Evolutionary conservation across 2,113 vertebrate genomes (phyloP).

Genomic region (Poeciliopsis occidentalis): DNA sequence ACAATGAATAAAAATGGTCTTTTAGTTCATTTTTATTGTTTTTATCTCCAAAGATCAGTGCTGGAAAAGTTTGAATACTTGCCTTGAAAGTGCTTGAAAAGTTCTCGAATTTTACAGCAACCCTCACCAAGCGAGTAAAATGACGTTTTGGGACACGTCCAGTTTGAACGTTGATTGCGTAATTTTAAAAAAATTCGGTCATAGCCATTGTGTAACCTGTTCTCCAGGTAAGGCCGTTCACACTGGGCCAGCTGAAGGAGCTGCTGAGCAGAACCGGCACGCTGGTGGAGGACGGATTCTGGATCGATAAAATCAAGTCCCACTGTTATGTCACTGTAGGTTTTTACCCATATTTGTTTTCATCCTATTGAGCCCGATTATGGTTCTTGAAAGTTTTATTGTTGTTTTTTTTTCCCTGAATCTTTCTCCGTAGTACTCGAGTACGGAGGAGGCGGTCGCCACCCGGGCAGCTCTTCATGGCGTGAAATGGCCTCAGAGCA

Average conservation of each 20-base stretch:
- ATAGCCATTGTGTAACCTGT: not conserved
- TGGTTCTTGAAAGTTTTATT: not conserved
- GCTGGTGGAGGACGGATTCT: conserved; percentile 88
- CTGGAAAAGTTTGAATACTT: no score
- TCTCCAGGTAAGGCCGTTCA: conserved; percentile 89
- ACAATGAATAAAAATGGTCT: no score
- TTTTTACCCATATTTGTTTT: not conserved
- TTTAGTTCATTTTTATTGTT: no score
- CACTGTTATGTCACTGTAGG: conserved; percentile 92
- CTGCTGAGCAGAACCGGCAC: conserved; percentile 87
- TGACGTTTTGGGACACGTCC: not conserved
- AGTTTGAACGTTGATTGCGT: not conserved
- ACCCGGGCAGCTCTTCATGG: conserved; percentile 89
- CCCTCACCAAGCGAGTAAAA: not conserved
- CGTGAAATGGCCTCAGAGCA: conserved; percentile 93
- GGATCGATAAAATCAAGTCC: conserved; percentile 95
- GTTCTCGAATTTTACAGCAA: no score
- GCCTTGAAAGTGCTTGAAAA: no score
- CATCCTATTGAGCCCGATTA: not conserved
- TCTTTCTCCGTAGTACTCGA: conserved; percentile 80
- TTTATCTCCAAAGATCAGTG: no score
- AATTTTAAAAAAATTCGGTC: not conserved
- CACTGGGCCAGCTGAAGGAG: conserved; percentile 90
- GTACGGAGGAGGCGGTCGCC: conserved; percentile 85
- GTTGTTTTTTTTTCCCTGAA: not conserved